Conservation (phyloP, 2,797 vertebrate genomes). For the Paramormyrops hopkinsi region DNA sequence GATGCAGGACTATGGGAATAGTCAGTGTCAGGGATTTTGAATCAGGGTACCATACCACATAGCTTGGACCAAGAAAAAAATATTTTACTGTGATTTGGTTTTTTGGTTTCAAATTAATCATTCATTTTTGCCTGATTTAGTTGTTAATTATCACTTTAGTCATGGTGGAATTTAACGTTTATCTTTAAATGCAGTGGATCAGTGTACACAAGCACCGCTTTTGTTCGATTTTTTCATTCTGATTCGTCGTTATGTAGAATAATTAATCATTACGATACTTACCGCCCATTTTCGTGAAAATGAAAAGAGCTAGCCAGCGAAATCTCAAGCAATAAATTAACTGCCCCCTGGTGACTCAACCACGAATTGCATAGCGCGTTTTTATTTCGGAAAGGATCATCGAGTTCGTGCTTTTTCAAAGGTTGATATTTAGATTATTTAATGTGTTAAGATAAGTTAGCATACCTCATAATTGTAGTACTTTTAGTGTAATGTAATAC, state of each 20-base stretch:
- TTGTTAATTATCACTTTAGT: background rate
- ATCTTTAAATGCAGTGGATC: background rate
- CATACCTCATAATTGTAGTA: background rate
- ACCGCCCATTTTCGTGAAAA: background rate
- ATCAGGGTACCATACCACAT: background rate
- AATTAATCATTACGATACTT: background rate
- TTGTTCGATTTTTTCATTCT: background rate
- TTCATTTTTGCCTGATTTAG: background rate
- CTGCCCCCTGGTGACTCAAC: slow-evolving; percentile 13
- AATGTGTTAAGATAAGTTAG: background rate
- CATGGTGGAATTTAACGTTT: background rate
- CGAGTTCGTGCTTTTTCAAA: background rate
- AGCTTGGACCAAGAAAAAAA: background rate
- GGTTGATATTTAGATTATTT: background rate
- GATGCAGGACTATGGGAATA: background rate
- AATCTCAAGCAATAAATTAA: background rate
- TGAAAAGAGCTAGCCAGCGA: slow-evolving; percentile 5
- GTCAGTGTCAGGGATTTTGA: background rate
- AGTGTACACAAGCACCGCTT: background rate
- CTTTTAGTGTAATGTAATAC: background rate
- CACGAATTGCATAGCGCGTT: background rate
- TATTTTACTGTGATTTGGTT: background rate
- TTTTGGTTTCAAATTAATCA: background rate
- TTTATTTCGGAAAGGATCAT: background rate
- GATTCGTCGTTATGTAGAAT: background rate